Evolutionary conservation across 2,113 vertebrate genomes (phyloP), one percentile per base, ranked within the genome.

Genomic region (Halcyon malimbica): DNA sequence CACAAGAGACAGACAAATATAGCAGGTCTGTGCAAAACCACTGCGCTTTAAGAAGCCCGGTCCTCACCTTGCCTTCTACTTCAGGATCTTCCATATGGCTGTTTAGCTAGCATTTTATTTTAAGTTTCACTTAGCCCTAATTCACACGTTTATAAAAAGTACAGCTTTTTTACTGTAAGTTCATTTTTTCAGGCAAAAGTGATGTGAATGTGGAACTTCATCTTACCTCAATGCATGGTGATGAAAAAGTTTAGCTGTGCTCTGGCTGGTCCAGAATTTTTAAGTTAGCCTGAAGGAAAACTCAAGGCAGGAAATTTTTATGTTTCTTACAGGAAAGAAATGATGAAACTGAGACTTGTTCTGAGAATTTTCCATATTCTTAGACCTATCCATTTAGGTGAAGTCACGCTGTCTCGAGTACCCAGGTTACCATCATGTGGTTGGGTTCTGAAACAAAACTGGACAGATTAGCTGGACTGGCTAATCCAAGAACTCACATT

Each of bases 381-480:
- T 16, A 2, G 20, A 2, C 0, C 4, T 53, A 3, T 3, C 3
- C 16, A 13, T 53, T 2, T 21, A 48, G 76, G 35, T 33, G 9
- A 17, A 51, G 24, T 16, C n/a, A 2, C 1, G 0, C 15, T 13
- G 5, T 9, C 53, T 8, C 31, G 23, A 10, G 21, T 24, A 31
- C 39, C 24, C 62, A 13, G 29, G 3, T 42, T 53, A 31, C 4
- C 26, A 2, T 0, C 1, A 6, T 5, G 8, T 16, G 8, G 80
- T 44, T 11, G 3, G n/a, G n/a, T 3, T 75, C 77, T 81, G 83
- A 41, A 56, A 37, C 29, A 67, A 64, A 44, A 18, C 3, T 57
- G 51, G 48, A 10, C 60, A 8, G 16, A 10, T 31, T 26, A 44
- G 33, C 46, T 71, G 39, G 16, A 5, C 46, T 56, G 24, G 7